phyloP scores from a whole-genome alignment of 2,888 invertebrate species.

The Scaptomyza tumidula region DNA sequence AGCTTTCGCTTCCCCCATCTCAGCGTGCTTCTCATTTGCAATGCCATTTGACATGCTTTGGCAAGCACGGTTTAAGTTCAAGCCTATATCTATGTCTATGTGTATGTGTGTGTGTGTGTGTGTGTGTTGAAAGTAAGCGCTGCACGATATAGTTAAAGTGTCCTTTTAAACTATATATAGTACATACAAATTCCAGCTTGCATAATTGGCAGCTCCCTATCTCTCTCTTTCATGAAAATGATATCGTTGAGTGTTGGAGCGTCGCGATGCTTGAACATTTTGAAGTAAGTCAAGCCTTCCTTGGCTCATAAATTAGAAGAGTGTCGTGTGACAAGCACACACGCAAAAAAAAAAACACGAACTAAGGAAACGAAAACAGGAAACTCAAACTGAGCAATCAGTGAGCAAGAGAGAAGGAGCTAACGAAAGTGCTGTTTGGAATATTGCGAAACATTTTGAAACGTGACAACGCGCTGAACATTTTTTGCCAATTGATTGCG shows the following conservation, averaged over 20 bases:
- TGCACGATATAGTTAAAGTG: slow-evolving; percentile 5
- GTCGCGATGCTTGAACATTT: slow-evolving; percentile 20
- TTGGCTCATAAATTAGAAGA: background rate
- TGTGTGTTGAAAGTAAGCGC: slow-evolving; percentile 12
- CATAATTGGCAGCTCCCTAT: slow-evolving; percentile 57
- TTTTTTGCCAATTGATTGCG: slow-evolving; percentile 43
- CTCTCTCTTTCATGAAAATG: slow-evolving; percentile 16
- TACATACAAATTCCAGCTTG: slow-evolving; percentile 27
- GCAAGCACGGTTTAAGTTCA: slow-evolving; percentile 4
- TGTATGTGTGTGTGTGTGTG: background rate
- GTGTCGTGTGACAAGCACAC: slow-evolving; percentile 8
- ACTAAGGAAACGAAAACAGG: slow-evolving; percentile 18
- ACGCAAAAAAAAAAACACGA: slow-evolving; percentile 4
- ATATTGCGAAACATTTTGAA: slow-evolving; percentile 59
- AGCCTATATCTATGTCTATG: slow-evolving; percentile 5
- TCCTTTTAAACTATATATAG: slow-evolving; percentile 17
- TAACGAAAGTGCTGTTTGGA: background rate
- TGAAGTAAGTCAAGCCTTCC: slow-evolving; percentile 10
- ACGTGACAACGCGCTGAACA: slow-evolving; percentile 62
- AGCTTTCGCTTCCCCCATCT: background rate
- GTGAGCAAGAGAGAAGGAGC: slow-evolving; percentile 5
- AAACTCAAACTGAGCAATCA: slow-evolving; percentile 32
- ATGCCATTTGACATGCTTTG: slow-evolving; percentile 56
- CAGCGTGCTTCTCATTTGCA: slow-evolving; percentile 54
- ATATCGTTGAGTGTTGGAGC: background rate